Evolutionary conservation across 2,888 invertebrate genomes (phyloP).

Genomic region (Heteromyza rotundicornis): DNA sequence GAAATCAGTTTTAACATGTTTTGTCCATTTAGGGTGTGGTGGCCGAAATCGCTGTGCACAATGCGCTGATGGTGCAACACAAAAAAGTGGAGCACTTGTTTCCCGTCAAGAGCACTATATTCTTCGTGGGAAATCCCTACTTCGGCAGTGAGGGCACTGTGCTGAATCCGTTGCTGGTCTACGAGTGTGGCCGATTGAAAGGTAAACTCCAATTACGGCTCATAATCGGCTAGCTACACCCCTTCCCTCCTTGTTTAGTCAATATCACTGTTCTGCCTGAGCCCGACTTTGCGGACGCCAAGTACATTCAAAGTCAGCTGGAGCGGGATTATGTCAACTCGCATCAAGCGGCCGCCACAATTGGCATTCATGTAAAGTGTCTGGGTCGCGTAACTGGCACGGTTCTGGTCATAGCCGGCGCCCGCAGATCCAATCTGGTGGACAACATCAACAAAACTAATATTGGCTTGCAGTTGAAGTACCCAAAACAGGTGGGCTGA

Average conservation of each 20-base stretch:
- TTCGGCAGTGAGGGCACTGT: conserved; percentile 84
- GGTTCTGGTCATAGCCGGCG: conserved; percentile 71
- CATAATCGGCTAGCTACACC: background rate
- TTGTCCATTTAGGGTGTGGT: conserved; percentile 66
- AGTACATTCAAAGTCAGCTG: conserved; percentile 38
- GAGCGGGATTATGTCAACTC: conserved; percentile 47
- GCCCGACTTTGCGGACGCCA: conserved; percentile 48
- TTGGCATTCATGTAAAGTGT: conserved; percentile 72
- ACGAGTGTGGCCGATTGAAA: conserved; percentile 56
- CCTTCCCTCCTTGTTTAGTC: conserved; percentile 38
- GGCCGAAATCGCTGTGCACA: conserved; percentile 46
- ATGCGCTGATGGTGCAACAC: conserved; percentile 58
- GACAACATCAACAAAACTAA: conserved; percentile 69
- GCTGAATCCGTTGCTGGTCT: conserved; percentile 55
- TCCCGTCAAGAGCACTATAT: conserved; percentile 71
- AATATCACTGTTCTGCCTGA: conserved; percentile 52
- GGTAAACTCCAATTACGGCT: too few species aligned
- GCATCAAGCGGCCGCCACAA: conserved; percentile 46
- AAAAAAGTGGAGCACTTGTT: conserved; percentile 68
- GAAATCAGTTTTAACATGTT: conserved; percentile 6
- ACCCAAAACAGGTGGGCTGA: conserved; percentile 75
- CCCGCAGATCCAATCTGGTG: conserved; percentile 57
- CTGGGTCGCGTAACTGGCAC: conserved; percentile 88
- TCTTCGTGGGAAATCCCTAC: conserved; percentile 79
- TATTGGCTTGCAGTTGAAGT: conserved; percentile 90